phyloP scores from a whole-genome alignment of 1,140 invertebrate genomes.

The Anoplolepis gracilipes region DNA sequence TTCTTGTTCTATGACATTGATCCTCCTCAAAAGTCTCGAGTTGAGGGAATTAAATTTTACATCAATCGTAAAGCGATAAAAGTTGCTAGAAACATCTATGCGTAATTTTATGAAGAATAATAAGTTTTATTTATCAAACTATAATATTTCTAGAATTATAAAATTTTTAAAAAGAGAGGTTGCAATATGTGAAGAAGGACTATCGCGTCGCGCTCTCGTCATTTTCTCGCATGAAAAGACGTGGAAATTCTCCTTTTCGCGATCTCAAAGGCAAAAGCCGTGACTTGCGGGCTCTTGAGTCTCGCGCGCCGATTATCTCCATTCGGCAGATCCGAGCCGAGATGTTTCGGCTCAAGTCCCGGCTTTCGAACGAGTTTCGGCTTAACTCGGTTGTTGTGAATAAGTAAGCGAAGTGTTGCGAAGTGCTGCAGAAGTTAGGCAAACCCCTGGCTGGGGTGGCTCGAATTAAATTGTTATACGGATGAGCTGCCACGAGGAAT shows the following conservation, averaged over 20 bases:
- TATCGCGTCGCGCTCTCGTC: neutral
- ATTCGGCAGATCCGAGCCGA: conserved; percentile 79
- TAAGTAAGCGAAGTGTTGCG: conserved; percentile 85
- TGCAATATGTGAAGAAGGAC: neutral
- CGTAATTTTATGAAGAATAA: neutral
- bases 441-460: conserved; percentile 70
- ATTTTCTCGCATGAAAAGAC: neutral
- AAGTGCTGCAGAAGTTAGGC: conserved; percentile 81
- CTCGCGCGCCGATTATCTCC: conserved; percentile 80
- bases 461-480: conserved; percentile 85
- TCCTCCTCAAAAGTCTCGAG: conserved; percentile 20
- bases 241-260: neutral
- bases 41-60: conserved; percentile 38
- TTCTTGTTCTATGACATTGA: conserved; percentile 53
- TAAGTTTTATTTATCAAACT: neutral
- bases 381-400: conserved; percentile 85
- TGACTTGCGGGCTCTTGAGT: conserved; percentile 58
- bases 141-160: neutral
- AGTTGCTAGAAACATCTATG: neutral
- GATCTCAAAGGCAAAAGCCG: conserved; percentile 20
- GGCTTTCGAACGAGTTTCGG: conserved; percentile 80
- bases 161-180: neutral
- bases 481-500: conserved; percentile 83
- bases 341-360: conserved; percentile 78
- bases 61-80: neutral